Evolutionary conservation across 2,888 invertebrate species (phyloP).

Genomic region (Plebejus anna): DNA sequence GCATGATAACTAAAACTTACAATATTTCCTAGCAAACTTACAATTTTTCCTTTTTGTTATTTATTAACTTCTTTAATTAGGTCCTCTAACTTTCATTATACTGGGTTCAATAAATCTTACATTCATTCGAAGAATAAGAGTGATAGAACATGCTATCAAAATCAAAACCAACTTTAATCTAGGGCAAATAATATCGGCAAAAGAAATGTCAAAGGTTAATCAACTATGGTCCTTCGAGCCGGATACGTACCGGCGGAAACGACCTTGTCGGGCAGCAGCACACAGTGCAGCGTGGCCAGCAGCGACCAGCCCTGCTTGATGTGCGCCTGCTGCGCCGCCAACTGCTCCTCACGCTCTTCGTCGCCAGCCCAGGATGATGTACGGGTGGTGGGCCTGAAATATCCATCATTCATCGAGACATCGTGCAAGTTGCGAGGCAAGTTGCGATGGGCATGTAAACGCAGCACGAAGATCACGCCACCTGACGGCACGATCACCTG

Average conservation of each 20-base stretch:
- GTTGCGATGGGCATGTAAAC: neutral
- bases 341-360: slow-evolving; percentile 90
- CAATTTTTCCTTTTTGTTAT: too few species aligned
- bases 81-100: too few species aligned
- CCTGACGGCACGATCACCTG: too few species aligned
- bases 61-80: too few species aligned
- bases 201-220: neutral
- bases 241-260: slow-evolving; percentile 70
- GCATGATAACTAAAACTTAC: too few species aligned
- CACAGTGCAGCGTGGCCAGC: slow-evolving; percentile 96
- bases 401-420: neutral
- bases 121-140: too few species aligned
- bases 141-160: too few species aligned
- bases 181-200: too few species aligned
- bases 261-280: slow-evolving; percentile 95
- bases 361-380: slow-evolving; percentile 85
- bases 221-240: neutral
- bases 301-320: slow-evolving; percentile 99
- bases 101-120: too few species aligned
- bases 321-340: slow-evolving; percentile 92
- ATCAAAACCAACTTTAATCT: too few species aligned
- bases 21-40: too few species aligned
- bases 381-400: slow-evolving; percentile 80
- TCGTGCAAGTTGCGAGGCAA: neutral
- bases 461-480: neutral